These are phyloP conservation scores for Seriola rivoliana DNA, from an alignment of 2,113 vertebrate genomes.

Conservation along the genomic window DNA sequence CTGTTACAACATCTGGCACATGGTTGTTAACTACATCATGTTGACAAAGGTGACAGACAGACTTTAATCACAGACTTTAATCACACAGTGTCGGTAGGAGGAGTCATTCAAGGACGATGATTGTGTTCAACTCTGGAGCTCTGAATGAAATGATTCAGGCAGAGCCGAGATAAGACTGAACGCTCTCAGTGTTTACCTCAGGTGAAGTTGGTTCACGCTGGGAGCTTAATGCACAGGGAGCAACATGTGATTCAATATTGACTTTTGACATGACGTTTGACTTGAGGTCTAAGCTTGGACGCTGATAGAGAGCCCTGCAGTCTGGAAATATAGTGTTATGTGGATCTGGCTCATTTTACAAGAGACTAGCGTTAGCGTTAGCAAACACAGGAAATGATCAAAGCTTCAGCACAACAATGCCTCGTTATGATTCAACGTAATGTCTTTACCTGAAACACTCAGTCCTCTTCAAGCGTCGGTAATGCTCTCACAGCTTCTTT, in stretches of 20 bases:
- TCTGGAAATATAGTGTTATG: neutral
- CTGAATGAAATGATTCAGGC: constrained; percentile 4
- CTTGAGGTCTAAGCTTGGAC: neutral
- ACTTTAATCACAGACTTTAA: neutral
- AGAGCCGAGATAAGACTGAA: neutral
- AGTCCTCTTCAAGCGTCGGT: constrained; percentile 3
- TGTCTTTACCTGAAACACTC: constrained; percentile 16
- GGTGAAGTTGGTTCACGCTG: neutral
- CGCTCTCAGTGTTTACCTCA: neutral
- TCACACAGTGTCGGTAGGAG: neutral
- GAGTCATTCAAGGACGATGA: neutral
- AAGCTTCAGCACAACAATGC: constrained; percentile 24
- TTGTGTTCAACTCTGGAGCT: neutral
- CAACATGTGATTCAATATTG: constrained; percentile 33
- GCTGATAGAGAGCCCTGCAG: neutral
- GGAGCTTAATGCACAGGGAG: neutral
- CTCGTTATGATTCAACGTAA: constrained; percentile 19
- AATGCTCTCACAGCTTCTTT: neutral
- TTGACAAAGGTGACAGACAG: too few relatives aligned
- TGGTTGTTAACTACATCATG: neutral
- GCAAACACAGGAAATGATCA: constrained; percentile 38
- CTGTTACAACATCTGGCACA: neutral
- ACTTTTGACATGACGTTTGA: constrained; percentile 34
- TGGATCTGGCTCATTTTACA: neutral
- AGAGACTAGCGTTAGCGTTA: neutral